Evolutionary conservation across 1,140 invertebrate species (phyloP), one percentile per base, ranked within the genome.

Genomic region (Aphaenogaster floridana): DNA sequence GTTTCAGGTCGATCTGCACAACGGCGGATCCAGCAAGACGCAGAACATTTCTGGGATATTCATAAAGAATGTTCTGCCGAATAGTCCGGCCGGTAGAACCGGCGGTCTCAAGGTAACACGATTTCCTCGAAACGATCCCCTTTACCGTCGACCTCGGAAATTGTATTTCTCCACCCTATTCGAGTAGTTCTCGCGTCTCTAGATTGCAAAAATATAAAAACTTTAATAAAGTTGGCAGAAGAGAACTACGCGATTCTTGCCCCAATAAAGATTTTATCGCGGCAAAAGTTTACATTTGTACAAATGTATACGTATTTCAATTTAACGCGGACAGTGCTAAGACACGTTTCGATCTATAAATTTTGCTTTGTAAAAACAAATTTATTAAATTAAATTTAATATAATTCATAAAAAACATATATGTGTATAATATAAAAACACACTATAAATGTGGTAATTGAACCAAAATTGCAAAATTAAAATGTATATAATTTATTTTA

Each of bases 11-110:
- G 96, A 97, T 89, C 91, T 97, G 78, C 96, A 96, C 92, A 96
- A 96, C 91, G 93, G 85, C 80, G 88, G 92, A n/a, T 86, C 89
- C n/a, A 93, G 89, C 77, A 89, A 94, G 52, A 93, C 93, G 4
- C 92, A 94, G 90, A 94, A 95, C 63, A 94, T 99, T 86, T 97
- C 98, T 68, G 99, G 99, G 17, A 99, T 99, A 92, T 99, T 99
- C 94, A 99, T 99, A 90, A 99, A 99, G 95, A 99, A 99, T 94
- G 99, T 99, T 9, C 96, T 99, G 50, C 97, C 98, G 3, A 97
- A 99, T 87, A 99, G 98, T 96, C 99, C 99, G n/a, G 99, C 99
- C 6, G 98, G 98, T 57, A 96, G 97, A 91, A 97, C 98, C 92
- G 98, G 98, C 45, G 97, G 98, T 89, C 96, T 99, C 39, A 98